Evolutionary conservation across 2,888 invertebrate genomes (phyloP).

Genomic region (Pollenia labialis): DNA sequence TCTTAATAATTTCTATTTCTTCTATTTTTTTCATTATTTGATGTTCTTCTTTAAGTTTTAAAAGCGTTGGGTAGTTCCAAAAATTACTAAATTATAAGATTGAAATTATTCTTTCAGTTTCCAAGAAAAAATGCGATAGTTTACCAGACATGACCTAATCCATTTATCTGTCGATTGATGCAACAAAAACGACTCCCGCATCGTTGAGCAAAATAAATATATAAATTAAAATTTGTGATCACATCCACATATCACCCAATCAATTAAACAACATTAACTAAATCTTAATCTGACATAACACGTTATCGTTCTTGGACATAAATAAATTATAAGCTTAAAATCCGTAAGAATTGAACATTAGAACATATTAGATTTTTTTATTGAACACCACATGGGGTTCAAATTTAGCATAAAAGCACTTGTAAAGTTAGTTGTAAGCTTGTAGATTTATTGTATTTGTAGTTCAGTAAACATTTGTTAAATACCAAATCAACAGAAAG

Average conservation of each 20-base stretch:
- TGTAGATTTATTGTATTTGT: conserved; percentile 6
- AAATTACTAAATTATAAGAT: too few species aligned
- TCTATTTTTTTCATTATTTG: too few species aligned
- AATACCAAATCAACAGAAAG: conserved; percentile 29
- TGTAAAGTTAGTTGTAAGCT: conserved; percentile 29
- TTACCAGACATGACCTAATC: conserved; percentile 18
- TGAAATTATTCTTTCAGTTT: background rate
- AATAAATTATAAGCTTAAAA: conserved; percentile 46
- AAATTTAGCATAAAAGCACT: conserved; percentile 50
- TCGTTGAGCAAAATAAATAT: conserved; percentile 4
- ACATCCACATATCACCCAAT: conserved; percentile 60
- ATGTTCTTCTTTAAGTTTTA: too few species aligned
- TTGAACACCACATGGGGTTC: conserved; percentile 54
- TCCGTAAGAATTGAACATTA: conserved; percentile 30
- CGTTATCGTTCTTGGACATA: conserved; percentile 45
- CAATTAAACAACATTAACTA: conserved; percentile 34
- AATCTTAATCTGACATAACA: conserved; percentile 60
- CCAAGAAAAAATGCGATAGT: background rate
- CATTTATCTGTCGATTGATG: background rate
- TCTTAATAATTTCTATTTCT: too few species aligned
- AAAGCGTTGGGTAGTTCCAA: too few species aligned
- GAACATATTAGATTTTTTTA: conserved; percentile 13
- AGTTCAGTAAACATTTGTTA: conserved; percentile 42
- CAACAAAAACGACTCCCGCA: conserved; percentile 21
- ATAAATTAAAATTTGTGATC: conserved; percentile 44